A percentile compares a stretch with the other conserved stretches of the same genome.
phyloP scores from a whole-genome alignment of 2,888 invertebrate genomes.

The Pseudolycoriella hygida region DNA sequence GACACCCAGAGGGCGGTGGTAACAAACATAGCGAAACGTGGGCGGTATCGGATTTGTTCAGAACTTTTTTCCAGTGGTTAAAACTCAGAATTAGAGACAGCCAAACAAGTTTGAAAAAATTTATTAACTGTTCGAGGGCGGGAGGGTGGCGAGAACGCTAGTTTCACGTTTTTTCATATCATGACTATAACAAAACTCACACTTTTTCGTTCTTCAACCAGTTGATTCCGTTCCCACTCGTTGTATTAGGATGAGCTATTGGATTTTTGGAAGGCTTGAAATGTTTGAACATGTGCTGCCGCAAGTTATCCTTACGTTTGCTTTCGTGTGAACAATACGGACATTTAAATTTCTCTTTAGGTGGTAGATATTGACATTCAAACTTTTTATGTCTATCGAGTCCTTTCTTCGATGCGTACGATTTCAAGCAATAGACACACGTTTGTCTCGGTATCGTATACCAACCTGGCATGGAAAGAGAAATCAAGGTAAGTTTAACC shows the following conservation, averaged over 20 bases:
- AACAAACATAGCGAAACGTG: too few species aligned
- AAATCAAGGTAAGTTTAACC: too few species aligned
- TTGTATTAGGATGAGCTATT: too few species aligned
- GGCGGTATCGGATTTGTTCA: too few species aligned
- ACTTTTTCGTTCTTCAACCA: not conserved
- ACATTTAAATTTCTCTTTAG: conserved; percentile 36
- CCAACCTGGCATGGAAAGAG: not conserved
- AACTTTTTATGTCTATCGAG: conserved; percentile 30
- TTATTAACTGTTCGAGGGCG: too few species aligned
- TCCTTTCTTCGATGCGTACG: conserved; percentile 31
- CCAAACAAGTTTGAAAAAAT: too few species aligned
- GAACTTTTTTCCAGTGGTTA: too few species aligned
- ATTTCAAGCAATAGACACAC: conserved; percentile 29
- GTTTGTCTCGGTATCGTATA: conserved; percentile 10
- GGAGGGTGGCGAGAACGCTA: too few species aligned
- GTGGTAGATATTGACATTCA: conserved; percentile 31
- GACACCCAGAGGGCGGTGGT: too few species aligned
- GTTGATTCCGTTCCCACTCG: too few species aligned
- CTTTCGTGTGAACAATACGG: conserved; percentile 46
- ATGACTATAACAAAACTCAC: not conserved
- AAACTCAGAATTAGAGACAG: too few species aligned
- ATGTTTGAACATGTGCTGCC: conserved; percentile 34
- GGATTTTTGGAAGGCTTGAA: not conserved
- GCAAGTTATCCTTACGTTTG: conserved; percentile 45
- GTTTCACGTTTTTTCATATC: too few species aligned